Evolutionary conservation across 2,888 invertebrate species (phyloP).

Genomic region (Cynaeus angustus): DNA sequence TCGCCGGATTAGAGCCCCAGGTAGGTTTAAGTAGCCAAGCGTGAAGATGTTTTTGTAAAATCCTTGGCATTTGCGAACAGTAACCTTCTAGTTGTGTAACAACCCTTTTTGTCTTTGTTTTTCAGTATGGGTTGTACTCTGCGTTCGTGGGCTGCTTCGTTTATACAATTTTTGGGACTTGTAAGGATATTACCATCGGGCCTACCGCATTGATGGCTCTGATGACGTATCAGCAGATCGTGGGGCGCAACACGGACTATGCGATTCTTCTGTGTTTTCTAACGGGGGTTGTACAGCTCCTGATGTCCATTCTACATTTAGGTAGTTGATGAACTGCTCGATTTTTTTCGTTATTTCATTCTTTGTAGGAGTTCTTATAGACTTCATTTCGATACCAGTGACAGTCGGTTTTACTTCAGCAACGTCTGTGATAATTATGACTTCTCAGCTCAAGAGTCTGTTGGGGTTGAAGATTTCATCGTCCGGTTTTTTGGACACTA

Average conservation of each 20-base stretch:
- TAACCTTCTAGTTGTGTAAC: slow-evolving; percentile 3
- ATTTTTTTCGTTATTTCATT: no score
- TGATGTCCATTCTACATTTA: slow-evolving; percentile 88
- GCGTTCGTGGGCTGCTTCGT: slow-evolving; percentile 95
- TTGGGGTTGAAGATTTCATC: slow-evolving; percentile 84
- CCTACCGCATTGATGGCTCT: slow-evolving; percentile 96
- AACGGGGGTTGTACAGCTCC: slow-evolving; percentile 85
- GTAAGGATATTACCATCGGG: slow-evolving; percentile 90
- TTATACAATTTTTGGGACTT: slow-evolving; percentile 92
- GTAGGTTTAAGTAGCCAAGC: slow-evolving; percentile 69
- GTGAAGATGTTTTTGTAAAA: slow-evolving; percentile 3
- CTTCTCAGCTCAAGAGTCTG: slow-evolving; percentile 86
- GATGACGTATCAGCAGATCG: slow-evolving; percentile 88
- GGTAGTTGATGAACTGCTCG: no score
- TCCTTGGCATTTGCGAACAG: neutral
- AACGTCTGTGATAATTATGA: slow-evolving; percentile 91
- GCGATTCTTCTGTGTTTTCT: slow-evolving; percentile 89
- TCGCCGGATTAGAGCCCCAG: slow-evolving; percentile 91
- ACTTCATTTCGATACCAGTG: slow-evolving; percentile 92
- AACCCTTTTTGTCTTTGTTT: no score
- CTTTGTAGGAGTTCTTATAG: slow-evolving; percentile 85
- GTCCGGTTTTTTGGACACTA: slow-evolving; percentile 83
- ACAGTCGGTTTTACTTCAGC: slow-evolving; percentile 94
- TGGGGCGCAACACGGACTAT: slow-evolving; percentile 82
- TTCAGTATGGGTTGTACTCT: slow-evolving; percentile 95